Base-by-base conservation (phyloP, 2,888 invertebrate species). In the Brenthis hecate region DNA sequence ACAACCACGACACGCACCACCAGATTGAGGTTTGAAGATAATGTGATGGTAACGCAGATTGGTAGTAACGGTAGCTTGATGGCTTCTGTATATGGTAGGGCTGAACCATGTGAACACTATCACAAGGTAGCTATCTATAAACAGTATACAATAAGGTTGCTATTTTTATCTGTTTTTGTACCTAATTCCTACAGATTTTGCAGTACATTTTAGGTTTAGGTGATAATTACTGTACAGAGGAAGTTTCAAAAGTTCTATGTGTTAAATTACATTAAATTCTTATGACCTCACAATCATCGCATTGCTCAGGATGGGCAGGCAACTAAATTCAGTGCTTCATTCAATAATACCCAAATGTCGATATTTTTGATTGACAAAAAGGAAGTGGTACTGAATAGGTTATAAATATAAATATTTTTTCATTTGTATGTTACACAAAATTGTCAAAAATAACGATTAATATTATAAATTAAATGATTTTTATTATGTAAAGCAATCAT, bases 11-110 rank as follows among this genome's bases (percentile, higher is more conserved):
- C 56, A 69, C 65, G 69, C 65, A 61, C 68, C 66, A 51, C 6
- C 65, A 70, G 60, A 69, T 73, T 67, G 36, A 70, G 70, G 66
- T 69, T 68, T 73, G 60, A 61, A 68, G 65, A 67, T 72, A 66
- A 71, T 65, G 36, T 68, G 63, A 62, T 73, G 66, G 69, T 57
- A 64, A 57, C 62, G 53, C 54, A 72, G 70, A 69, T 70, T 69
- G 55, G 16, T 57, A 56, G 14, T 72, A 73, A 73, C 73, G 70
- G 72, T 65, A 65, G 70, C 51, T 8, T 50, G 23, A 70, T 63
- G 54, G 61, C 57, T 51, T 67, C 13, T 56, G n/a, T n/a, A 43
- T 43, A 43, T 43, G 32, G 8, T 36, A 71, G 71, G 71, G 71
- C 50, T 71, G 68, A 48, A 6, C 43, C 56, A 1, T 56, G 13